A percentile compares a stretch with the other conserved stretches of the same genome.
These are phyloP conservation scores for Xiphydria camelus DNA, from an alignment of 2,888 invertebrate species.

Conservation along the genomic window DNA sequence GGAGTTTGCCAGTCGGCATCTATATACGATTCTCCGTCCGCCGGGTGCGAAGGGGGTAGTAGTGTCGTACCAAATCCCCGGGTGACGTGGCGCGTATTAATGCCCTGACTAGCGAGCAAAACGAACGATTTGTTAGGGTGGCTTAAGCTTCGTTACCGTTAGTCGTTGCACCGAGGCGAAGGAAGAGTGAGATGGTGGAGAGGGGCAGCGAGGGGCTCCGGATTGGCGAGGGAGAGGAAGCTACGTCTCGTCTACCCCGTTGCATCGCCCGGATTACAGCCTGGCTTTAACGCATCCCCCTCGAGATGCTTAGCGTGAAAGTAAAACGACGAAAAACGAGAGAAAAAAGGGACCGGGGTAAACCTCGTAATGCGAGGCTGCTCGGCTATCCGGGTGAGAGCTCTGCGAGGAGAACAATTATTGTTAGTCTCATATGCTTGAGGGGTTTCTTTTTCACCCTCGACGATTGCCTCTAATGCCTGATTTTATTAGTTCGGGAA, in stretches of 20 bases:
- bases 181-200: conserved; percentile 8
- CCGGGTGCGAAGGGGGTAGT: neutral
- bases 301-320: conserved; percentile 40
- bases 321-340: conserved; percentile 33
- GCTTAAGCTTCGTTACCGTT: conserved; percentile 46
- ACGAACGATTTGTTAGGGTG: conserved; percentile 47
- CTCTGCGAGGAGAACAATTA: too few species aligned
- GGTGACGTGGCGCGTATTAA: conserved; percentile 20
- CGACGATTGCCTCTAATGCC: too few species aligned
- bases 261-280: conserved; percentile 46
- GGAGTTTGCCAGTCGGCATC: neutral
- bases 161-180: neutral
- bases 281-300: conserved; percentile 44
- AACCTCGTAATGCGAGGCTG: too few species aligned
- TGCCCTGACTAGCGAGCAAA: conserved; percentile 34
- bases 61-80: neutral
- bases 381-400: too few species aligned
- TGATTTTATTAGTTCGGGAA: too few species aligned
- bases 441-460: too few species aligned
- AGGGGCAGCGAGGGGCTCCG: conserved; percentile 19
- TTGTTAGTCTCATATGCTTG: too few species aligned
- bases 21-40: neutral
- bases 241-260: conserved; percentile 47
- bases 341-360: neutral
- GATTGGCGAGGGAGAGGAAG: too few species aligned